Evolutionary conservation across 2,113 vertebrate species (phyloP), one percentile per base, ranked within the genome.

Genomic region (Chaenogobius annularis): DNA sequence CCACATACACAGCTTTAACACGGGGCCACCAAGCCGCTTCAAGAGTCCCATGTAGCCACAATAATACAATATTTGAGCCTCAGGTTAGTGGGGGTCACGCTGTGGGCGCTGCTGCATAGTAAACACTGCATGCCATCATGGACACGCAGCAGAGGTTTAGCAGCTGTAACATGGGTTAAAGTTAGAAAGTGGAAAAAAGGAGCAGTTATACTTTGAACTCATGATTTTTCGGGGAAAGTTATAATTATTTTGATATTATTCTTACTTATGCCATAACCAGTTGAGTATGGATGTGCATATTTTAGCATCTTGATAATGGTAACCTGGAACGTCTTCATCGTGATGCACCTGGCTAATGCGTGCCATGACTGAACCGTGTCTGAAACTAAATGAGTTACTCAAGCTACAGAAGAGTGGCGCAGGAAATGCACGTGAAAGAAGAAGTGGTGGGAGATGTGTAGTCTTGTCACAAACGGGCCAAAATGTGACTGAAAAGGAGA

Each of bases 31-130:
- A 73, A 44, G 80, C 66, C 76, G 70, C 82, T 70, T 3, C 64
- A 72, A 20, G 56, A 59, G 72, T 14, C 59, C 63, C 66, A 62
- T 66, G 65, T 22, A 20, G 72, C 74, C 62, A 58, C 67, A 74
- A 43, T 58, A 74, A 77, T 83, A 66, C 82, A 78, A 89, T 80
- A 74, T 82, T 87, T 83, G 40, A 74, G 79, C 47, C 40, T 14
- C 48, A 80, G 81, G 89, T 91, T 83, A 87, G 68, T 48, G 20
- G 4, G 75, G 80, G 85, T 84, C 83, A 75, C 50, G 12, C 31
- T 20, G 50, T 20, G 50, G 68, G 44, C 70, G 44, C 56, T 69
- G 43, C 79, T 68, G 71, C 54, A 75, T 59, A 46, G 71, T 74
- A 80, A 85, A 89, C 78, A 63, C 75, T 46, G 67, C 84, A 72